Evolutionary conservation across 1,140 invertebrate species (phyloP), one percentile per base, ranked within the genome.

Genomic region (Halesus radiatus): DNA sequence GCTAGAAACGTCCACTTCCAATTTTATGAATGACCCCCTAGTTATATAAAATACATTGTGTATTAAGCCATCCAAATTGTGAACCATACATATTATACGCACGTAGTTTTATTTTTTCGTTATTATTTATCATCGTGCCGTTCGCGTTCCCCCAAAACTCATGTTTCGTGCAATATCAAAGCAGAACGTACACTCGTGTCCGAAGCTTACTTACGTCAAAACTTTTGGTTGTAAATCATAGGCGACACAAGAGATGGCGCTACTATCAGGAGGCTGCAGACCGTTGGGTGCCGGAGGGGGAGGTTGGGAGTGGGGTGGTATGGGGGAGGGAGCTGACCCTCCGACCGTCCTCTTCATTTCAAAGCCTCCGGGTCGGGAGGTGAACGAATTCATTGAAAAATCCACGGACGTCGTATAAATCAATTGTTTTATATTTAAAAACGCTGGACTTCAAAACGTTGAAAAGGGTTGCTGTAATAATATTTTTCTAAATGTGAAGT

Each of bases 121-220:
- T 80, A 62, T 79, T 83, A 80, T 80, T 83, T 80, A 80, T 83
- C 53, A 80, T 83, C 53, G 81, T 83, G 45, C 79, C 64, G 76
- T 58, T 73, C 54, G 76, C 64, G 60, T 58, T 73, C 62, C 79
- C 82, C 70, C 73, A 53, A 72, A 80, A 83, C 82, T 83, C 82
- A 83, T 81, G 82, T 81, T 72, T 79, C 79, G 76, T 78, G 79
- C 80, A 80, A 83, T 83, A 83, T 80, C 79, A 72, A 76, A 26
- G 79, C 82, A 75, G 78, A 83, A 83, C 82, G 82, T 80, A 81
- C 79, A 81, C 76, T 80, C 82, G 82, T 83, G 82, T 83, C 82
- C 79, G 73, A 84, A 82, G 83, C 83, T 84, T 84, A 84, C 80
- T 84, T 82, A 80, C 80, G 83, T 84, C 83, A 84, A 83, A 84